Percentiles rank a stretch among this genome's conserved stretches.
Conservation (phyloP, 2,888 invertebrate genomes). For the Aspidiotus destructor region DNA sequence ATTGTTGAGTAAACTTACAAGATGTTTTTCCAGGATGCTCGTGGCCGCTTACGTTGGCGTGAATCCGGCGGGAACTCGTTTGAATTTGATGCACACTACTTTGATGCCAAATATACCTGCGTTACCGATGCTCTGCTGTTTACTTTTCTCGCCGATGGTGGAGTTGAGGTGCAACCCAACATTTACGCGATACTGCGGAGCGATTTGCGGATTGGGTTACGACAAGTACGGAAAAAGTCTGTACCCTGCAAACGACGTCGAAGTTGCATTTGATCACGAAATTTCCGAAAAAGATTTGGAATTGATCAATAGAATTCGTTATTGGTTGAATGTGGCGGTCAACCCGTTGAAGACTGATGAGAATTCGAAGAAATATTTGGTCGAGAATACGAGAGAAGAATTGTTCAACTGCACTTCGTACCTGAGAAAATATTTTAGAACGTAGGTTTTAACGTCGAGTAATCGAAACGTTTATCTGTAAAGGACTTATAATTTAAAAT, state of each 20-base stretch:
- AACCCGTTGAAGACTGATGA: too few relatives aligned
- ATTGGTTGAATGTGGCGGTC: constrained; percentile 9
- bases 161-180: constrained; percentile 52
- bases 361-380: too few relatives aligned
- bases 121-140: constrained; percentile 61
- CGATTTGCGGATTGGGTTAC: constrained; percentile 76
- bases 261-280: constrained; percentile 65
- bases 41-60: constrained; percentile 59
- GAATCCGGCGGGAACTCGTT: constrained; percentile 42
- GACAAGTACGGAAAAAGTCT: constrained; percentile 49
- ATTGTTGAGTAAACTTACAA: too few relatives aligned
- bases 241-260: constrained; percentile 76
- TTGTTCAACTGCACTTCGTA: too few relatives aligned
- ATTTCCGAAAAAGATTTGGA: constrained; percentile 56
- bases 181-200: constrained; percentile 57
- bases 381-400: too few relatives aligned
- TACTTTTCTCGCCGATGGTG: constrained; percentile 73
- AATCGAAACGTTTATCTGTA: too few relatives aligned
- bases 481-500: too few relatives aligned
- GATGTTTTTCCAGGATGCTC: constrained; percentile 46
- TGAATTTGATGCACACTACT: constrained; percentile 69
- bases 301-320: constrained; percentile 44
- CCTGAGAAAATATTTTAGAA: too few relatives aligned
- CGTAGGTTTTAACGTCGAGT: too few relatives aligned
- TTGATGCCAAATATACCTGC: constrained; percentile 85